A percentile compares a stretch with the other conserved stretches of the same genome.
These are phyloP conservation scores for Sebastes iracundus DNA, from an alignment of 2,797 vertebrate genomes.

Conservation along the genomic window DNA sequence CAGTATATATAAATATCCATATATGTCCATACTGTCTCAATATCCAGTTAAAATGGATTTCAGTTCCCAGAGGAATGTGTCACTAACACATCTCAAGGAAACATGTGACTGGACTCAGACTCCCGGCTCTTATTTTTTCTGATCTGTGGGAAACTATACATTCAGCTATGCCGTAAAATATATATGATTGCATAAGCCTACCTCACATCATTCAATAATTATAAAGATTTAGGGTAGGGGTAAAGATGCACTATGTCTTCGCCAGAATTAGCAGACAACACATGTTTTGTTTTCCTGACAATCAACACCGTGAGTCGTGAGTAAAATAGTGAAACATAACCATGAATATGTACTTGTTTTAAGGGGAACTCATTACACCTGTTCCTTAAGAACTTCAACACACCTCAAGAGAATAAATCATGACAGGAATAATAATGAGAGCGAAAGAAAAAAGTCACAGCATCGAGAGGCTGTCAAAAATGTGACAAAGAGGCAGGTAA, in stretches of 20 bases:
- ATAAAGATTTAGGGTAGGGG: no score
- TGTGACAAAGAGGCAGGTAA: background rate
- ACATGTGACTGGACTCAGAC: background rate
- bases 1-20: background rate
- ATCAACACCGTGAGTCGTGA: background rate
- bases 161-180: rapidly evolving
- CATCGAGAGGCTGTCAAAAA: background rate
- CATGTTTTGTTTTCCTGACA: background rate
- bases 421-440: slow-evolving; percentile 17
- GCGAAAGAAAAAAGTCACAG: background rate
- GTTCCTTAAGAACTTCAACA: slow-evolving; percentile 10
- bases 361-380: slow-evolving; percentile 4
- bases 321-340: background rate
- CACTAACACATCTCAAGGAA: background rate
- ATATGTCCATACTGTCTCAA: background rate
- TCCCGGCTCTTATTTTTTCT: background rate
- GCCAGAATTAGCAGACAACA: background rate
- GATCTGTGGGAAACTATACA: background rate
- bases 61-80: background rate
- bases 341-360: background rate
- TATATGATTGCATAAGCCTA: background rate
- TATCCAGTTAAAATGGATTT: background rate
- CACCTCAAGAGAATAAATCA: slow-evolving; percentile 7
- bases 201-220: background rate
- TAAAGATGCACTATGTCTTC: background rate